A percentile compares a stretch with the other conserved stretches of the same genome.
These are phyloP conservation scores for Paramuricea clavata DNA, from an alignment of 92 coral and sea anemone genomes.

Conservation along the genomic window DNA sequence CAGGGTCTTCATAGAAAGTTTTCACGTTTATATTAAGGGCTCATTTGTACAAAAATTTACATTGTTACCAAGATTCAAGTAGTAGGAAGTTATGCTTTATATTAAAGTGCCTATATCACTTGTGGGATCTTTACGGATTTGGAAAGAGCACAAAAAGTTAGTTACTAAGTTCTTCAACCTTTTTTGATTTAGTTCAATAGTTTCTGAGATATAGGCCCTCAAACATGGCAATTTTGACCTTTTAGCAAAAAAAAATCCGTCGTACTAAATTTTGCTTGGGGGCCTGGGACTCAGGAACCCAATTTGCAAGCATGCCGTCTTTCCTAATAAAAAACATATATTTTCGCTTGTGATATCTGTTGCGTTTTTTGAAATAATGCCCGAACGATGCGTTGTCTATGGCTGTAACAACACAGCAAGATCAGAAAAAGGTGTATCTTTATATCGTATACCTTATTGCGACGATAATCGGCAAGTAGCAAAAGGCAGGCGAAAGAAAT, in stretches of 20 bases:
- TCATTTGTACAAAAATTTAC: too few species aligned
- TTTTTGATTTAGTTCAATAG: constrained; percentile 1
- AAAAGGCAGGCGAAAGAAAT: not conserved
- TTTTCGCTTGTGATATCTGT: not conserved
- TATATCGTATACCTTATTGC: constrained; percentile 17
- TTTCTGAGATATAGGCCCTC: not conserved
- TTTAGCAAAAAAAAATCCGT: constrained; percentile 34
- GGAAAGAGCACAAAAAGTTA: not conserved
- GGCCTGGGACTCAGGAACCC: constrained; percentile 53
- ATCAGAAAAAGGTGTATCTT: not conserved
- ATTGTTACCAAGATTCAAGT: too few species aligned
- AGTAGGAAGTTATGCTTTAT: too few species aligned
- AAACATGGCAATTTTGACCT: constrained; percentile 24
- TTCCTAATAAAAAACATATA: not conserved
- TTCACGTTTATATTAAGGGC: too few species aligned
- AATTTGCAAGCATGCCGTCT: constrained; percentile 10
- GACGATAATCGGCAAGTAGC: not conserved
- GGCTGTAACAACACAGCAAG: not conserved
- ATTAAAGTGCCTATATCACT: not conserved
- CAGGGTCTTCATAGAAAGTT: too few species aligned
- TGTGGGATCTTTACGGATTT: not conserved
- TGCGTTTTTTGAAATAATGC: not conserved
- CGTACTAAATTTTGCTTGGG: constrained; percentile 6
- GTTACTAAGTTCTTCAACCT: not conserved
- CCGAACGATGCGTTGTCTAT: constrained; percentile 15